phyloP scores from a whole-genome alignment of 2,113 vertebrate species.

The Empidonax traillii region DNA sequence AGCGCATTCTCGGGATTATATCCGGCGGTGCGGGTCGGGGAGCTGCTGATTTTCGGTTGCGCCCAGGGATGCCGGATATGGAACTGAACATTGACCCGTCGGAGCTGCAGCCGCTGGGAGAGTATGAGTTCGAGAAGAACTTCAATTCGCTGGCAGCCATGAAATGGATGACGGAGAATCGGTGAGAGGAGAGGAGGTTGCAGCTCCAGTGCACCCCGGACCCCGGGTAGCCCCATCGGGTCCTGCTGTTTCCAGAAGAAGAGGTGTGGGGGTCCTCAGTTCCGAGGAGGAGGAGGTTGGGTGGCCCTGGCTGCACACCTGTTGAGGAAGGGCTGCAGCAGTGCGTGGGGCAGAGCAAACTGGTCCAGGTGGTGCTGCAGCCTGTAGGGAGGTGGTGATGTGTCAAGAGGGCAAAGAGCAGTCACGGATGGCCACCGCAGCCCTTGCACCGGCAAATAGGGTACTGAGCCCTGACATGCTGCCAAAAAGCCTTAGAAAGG shows the following conservation, averaged over 20 bases:
- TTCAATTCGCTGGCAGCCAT: not conserved
- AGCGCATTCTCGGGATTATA: not conserved
- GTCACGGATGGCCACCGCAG: not conserved
- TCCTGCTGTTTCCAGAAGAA: not conserved
- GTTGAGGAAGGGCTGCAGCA: not conserved
- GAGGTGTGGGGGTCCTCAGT: not conserved
- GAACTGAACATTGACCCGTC: not conserved
- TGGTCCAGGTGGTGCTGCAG: not conserved
- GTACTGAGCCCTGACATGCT: not conserved
- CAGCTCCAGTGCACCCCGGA: not conserved
- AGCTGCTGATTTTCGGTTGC: not conserved
- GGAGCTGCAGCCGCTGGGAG: not conserved
- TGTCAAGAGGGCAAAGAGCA: not conserved
- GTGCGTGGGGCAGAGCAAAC: not conserved
- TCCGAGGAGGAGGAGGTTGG: not conserved
- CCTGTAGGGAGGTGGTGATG: not conserved
- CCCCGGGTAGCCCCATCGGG: not conserved
- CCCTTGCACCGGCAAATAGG: not conserved
- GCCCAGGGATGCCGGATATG: not conserved
- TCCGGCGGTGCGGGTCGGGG: rapidly evolving
- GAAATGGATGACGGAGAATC: not conserved
- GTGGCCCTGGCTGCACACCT: not conserved
- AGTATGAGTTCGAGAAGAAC: not conserved
- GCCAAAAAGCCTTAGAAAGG: not conserved
- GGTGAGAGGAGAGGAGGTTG: not conserved